phyloP scores from a whole-genome alignment of 2,888 invertebrate genomes.

The Drosophila koepferae region DNA sequence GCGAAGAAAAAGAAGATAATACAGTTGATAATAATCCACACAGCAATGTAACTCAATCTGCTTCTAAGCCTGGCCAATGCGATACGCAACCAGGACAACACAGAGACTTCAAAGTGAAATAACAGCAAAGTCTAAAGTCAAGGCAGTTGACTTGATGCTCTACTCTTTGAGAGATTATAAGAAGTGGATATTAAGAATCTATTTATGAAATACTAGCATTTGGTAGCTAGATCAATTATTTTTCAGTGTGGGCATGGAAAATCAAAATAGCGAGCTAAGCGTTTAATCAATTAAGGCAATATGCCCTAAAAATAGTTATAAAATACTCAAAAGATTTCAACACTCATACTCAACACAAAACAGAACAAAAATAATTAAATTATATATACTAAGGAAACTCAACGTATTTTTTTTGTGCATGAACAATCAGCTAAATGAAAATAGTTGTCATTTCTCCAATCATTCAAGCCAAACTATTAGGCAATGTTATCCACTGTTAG shows the following conservation, averaged over 20 bases:
- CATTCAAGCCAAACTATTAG: background rate
- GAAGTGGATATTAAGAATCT: background rate
- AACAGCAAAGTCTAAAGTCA: slow-evolving; percentile 13
- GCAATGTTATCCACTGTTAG: slow-evolving; percentile 14
- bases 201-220: background rate
- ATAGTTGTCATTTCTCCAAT: background rate
- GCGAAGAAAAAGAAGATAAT: slow-evolving; percentile 62
- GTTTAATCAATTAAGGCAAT: no score
- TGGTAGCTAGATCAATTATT: no score
- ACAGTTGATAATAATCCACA: slow-evolving; percentile 81
- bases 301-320: no score
- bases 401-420: background rate
- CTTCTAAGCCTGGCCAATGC: slow-evolving; percentile 69
- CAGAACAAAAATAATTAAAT: background rate
- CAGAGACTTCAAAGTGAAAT: slow-evolving; percentile 24
- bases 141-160: slow-evolving; percentile 26
- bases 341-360: no score
- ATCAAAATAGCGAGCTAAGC: no score
- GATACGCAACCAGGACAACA: slow-evolving; percentile 64
- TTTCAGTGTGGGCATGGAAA: no score
- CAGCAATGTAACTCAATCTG: slow-evolving; percentile 81
- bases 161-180: background rate
- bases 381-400: background rate
- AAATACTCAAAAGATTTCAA: no score
- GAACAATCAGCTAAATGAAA: background rate